A percentile compares a stretch with the other conserved stretches of the same genome.
Conservation (phyloP, 23 tunicate species). For the Styela plicata region DNA sequence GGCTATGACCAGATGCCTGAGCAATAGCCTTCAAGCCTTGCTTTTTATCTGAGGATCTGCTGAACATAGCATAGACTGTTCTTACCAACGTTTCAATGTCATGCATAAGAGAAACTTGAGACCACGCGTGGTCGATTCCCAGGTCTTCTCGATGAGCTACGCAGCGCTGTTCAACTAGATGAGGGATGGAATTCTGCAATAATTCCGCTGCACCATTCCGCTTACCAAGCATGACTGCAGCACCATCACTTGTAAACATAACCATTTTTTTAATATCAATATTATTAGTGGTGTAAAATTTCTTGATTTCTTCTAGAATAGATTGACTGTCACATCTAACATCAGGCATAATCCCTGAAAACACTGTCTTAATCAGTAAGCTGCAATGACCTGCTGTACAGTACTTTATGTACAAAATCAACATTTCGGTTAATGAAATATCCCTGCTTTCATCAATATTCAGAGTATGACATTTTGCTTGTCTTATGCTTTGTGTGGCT, state of each 20-base stretch:
- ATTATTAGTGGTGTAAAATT: conserved; percentile 30
- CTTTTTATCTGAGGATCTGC: too few species aligned
- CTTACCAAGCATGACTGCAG: conserved; percentile 33
- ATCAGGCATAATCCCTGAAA: conserved; percentile 24
- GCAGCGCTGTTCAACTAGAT: conserved; percentile 43
- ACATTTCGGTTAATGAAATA: too few species aligned
- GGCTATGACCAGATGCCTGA: conserved; percentile 42
- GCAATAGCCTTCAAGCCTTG: too few species aligned
- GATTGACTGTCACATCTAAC: conserved; percentile 22
- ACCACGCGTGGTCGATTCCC: conserved; percentile 40
- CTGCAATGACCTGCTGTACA: conserved; percentile 27
- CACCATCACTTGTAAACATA: conserved; percentile 39
- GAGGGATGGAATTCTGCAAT: conserved; percentile 22
- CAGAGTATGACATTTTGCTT: too few species aligned
- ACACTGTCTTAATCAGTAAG: conserved; percentile 32
- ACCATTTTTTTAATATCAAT: conserved; percentile 30
- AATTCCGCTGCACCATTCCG: conserved; percentile 23
- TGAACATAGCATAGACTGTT: too few species aligned
- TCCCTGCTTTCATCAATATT: too few species aligned
- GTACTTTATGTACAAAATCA: conserved; percentile 26
- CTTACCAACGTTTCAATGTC: conserved; percentile 40
- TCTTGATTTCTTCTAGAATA: conserved; percentile 29
- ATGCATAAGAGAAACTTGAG: conserved; percentile 37
- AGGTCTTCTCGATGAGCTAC: conserved; percentile 44
- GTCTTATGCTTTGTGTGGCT: conserved; percentile 26